Percentiles rank a stretch among this genome's conserved stretches.
Evolutionary conservation across 2,888 invertebrate genomes (phyloP).

Genomic region (Pseudanteris insignis): DNA sequence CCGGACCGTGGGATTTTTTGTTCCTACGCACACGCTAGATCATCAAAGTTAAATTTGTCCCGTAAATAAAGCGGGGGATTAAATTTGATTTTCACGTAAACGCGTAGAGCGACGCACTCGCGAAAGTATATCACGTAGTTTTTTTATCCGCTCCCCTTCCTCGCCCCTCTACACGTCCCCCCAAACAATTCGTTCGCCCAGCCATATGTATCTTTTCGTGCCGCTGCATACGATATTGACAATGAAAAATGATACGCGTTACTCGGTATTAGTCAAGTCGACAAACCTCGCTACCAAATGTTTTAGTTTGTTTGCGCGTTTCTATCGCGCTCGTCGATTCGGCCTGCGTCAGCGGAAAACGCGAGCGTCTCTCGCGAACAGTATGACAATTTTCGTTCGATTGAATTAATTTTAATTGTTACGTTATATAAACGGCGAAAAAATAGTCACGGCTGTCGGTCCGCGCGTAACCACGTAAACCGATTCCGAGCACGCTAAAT

Average conservation of each 20-base stretch:
- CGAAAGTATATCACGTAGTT: too few species aligned
- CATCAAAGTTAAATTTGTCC: neutral
- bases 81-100: constrained; percentile 5
- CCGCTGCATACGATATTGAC: constrained; percentile 23
- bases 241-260: constrained; percentile 22
- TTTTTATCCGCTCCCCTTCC: too few species aligned
- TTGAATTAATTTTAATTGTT: constrained; percentile 9
- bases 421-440: neutral
- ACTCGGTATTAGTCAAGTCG: constrained; percentile 12
- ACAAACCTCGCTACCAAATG: constrained; percentile 9
- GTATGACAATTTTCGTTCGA: too few species aligned
- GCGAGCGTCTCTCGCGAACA: too few species aligned
- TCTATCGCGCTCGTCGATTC: constrained; percentile 9
- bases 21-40: neutral
- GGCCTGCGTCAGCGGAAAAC: neutral
- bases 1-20: too few species aligned
- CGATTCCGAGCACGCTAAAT: too few species aligned
- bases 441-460: too few species aligned
- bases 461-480: too few species aligned
- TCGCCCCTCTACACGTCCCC: too few species aligned
- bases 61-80: constrained; percentile 1
- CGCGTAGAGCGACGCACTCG: too few species aligned
- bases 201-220: constrained; percentile 13
- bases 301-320: constrained; percentile 18
- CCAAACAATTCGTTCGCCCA: neutral